Evolutionary conservation across 2,113 vertebrate genomes (phyloP).

Genomic region (Albula glossodonta): DNA sequence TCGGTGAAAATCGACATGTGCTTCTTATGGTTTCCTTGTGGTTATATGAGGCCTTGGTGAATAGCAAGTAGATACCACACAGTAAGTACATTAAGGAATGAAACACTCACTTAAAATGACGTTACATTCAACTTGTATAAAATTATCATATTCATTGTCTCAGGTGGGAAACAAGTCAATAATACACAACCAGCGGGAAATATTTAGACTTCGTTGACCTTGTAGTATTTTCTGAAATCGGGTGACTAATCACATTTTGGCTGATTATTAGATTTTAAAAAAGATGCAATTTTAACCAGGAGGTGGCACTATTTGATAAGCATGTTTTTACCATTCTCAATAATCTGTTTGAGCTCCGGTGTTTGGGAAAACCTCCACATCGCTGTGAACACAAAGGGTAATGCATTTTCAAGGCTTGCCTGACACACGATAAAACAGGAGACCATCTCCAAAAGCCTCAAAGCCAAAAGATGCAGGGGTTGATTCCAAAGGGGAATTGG

Average conservation of each 20-base stretch:
- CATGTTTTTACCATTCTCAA: neutral
- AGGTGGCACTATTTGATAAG: neutral
- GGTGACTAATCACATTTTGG: too few species aligned
- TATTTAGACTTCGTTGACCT: too few species aligned
- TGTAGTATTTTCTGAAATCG: neutral
- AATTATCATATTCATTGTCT: neutral
- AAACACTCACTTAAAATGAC: too few species aligned
- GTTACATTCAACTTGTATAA: too few species aligned
- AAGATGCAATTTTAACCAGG: neutral
- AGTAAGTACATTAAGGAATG: too few species aligned
- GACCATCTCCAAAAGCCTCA: slow-evolving; percentile 1
- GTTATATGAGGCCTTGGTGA: too few species aligned
- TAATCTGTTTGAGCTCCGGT: neutral
- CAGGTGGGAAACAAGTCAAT: neutral
- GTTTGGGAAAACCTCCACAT: neutral
- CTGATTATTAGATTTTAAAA: too few species aligned
- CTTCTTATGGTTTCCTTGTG: too few species aligned
- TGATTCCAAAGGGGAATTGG: neutral
- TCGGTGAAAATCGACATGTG: too few species aligned
- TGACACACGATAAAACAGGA: neutral
- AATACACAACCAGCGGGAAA: neutral
- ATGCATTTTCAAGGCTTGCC: neutral
- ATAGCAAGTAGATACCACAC: too few species aligned
- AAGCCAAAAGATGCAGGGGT: neutral
- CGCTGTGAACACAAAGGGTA: slow-evolving; percentile 8